These are phyloP conservation scores for Panzeria rudis DNA, from an alignment of 2,888 invertebrate species.

Conservation along the genomic window DNA sequence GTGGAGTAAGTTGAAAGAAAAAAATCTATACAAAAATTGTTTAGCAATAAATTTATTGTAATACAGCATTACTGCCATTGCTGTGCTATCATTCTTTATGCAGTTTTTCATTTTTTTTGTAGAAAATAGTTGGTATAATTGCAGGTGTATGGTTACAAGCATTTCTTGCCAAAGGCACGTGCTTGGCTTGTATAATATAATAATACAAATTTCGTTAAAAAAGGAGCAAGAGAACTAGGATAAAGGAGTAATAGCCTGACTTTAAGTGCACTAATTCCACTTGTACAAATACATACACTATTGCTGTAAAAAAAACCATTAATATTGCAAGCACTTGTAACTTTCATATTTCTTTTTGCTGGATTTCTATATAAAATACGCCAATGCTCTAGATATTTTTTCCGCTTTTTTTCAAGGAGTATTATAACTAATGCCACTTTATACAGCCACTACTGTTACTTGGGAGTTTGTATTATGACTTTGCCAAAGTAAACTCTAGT, in stretches of 20 bases:
- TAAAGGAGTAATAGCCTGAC: constrained; percentile 51
- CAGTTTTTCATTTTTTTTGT: background rate
- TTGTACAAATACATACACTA: constrained; percentile 16
- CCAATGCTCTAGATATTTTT: constrained; percentile 36
- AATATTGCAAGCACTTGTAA: constrained; percentile 52
- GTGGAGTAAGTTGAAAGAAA: background rate
- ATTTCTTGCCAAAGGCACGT: constrained; percentile 60
- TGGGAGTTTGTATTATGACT: constrained; percentile 2
- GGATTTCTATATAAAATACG: constrained; percentile 1
- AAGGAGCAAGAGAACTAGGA: constrained; percentile 1
- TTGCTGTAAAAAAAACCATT: constrained; percentile 38
- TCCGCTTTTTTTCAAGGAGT: constrained; percentile 3
- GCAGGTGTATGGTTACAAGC: constrained; percentile 61
- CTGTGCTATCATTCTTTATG: background rate
- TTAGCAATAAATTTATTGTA: constrained; percentile 60
- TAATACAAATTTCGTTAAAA: constrained; percentile 25
- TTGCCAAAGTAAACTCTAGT: constrained; percentile 41
- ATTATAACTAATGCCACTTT: background rate
- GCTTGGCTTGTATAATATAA: constrained; percentile 56
- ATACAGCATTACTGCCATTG: constrained; percentile 12
- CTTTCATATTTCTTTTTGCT: constrained; percentile 22
- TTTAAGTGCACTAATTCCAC: constrained; percentile 51
- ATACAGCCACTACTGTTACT: background rate
- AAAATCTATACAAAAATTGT: constrained; percentile 15
- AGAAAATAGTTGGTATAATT: constrained; percentile 30